Evolutionary conservation across 1,140 invertebrate species (phyloP).

Genomic region (Andrena cerasifolii): DNA sequence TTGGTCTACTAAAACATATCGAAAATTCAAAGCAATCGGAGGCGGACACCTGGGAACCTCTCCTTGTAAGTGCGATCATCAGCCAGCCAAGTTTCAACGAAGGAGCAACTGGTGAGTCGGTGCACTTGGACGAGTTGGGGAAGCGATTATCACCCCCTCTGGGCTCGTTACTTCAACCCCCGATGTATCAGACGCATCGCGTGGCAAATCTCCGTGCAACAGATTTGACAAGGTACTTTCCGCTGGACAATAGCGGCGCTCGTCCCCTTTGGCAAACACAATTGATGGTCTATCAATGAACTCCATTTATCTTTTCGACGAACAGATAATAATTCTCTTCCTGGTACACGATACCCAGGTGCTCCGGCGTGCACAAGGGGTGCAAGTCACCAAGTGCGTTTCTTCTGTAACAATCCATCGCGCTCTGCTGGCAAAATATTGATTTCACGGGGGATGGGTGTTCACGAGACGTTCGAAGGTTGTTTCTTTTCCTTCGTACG

Average conservation of each 20-base stretch:
- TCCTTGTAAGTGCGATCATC: too few relatives aligned
- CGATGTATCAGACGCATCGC: slow-evolving; percentile 57
- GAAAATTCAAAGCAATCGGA: too few relatives aligned
- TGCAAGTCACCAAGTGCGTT: not conserved
- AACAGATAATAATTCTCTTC: slow-evolving; percentile 62
- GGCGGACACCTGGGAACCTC: too few relatives aligned
- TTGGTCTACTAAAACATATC: too few relatives aligned
- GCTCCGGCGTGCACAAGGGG: slow-evolving; percentile 48
- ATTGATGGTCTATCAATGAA: slow-evolving; percentile 77
- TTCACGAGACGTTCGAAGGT: not conserved
- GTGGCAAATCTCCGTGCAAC: slow-evolving; percentile 76
- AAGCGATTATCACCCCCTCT: slow-evolving; percentile 41
- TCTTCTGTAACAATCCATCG: not conserved
- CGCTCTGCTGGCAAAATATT: too few relatives aligned
- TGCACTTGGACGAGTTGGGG: slow-evolving; percentile 5
- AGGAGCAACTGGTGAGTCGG: slow-evolving; percentile 40
- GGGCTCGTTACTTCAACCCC: slow-evolving; percentile 40
- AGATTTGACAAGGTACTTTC: slow-evolving; percentile 77
- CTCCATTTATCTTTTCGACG: slow-evolving; percentile 73
- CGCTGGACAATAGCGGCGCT: slow-evolving; percentile 68
- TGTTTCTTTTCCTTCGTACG: not conserved
- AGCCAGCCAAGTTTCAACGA: not conserved
- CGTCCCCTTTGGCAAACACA: slow-evolving; percentile 67
- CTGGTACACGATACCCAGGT: slow-evolving; percentile 12
- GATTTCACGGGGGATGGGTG: not conserved